These are phyloP conservation scores for Cyprinodon tularosa DNA, from an alignment of 2,113 vertebrate genomes.

Conservation along the genomic window DNA sequence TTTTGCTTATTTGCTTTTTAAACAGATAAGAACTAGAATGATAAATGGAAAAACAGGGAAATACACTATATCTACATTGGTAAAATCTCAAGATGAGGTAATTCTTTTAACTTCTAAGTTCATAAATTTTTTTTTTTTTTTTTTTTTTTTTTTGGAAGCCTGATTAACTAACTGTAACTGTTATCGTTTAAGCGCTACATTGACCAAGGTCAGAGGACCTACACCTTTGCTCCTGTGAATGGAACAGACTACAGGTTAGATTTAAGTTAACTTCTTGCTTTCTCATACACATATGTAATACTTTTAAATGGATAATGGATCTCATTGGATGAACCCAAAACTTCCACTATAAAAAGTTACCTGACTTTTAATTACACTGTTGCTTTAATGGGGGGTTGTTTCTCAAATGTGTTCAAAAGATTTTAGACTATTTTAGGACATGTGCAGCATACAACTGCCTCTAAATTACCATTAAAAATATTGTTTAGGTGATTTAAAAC, in stretches of 20 bases:
- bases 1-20: neutral
- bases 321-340: neutral
- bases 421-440: neutral
- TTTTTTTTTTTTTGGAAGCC: neutral
- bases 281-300: neutral
- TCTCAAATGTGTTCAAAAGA: neutral
- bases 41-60: slow-evolving; percentile 86
- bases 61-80: slow-evolving; percentile 85
- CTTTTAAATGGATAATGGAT: no score
- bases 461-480: neutral
- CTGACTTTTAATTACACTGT: neutral
- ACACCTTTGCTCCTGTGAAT: slow-evolving; percentile 90
- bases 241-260: slow-evolving; percentile 90
- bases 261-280: neutral
- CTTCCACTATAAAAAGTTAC: neutral
- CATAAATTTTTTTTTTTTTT: neutral
- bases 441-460: neutral
- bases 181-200: slow-evolving; percentile 87
- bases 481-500: neutral
- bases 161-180: slow-evolving; percentile 8
- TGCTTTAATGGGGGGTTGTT: neutral
- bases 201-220: slow-evolving; percentile 87
- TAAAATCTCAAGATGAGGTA: slow-evolving; percentile 98
- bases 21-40: slow-evolving; percentile 92
- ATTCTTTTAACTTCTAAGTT: slow-evolving; percentile 31